Base-by-base conservation (phyloP, 2,113 vertebrate genomes). In the Gopherus flavomarginatus region DNA sequence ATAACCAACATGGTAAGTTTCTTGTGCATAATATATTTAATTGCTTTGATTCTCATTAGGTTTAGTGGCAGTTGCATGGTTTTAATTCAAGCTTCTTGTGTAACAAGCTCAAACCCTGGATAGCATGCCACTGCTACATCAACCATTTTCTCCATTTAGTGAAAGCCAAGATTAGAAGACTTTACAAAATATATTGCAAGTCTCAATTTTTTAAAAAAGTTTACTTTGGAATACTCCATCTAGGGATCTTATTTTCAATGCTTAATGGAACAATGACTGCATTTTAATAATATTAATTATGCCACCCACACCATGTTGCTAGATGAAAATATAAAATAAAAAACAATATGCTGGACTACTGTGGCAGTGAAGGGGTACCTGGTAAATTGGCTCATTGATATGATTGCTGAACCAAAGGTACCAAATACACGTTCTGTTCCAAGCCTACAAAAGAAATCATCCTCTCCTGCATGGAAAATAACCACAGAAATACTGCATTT, bases 361-460 rank as follows among this genome's bases (percentile, higher is more conserved):
- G 4, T 79, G 59, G n/a, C 86, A 93, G 29, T 90, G 35, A 83
- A 94, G 1, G 31, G 7, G 24, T 79, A 91, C 75, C 10, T 81
- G 77, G 2, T 72, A 5, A 4, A 54, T 8, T 85, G 31, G 24
- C 29, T 95, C 80, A 47, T 82, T 89, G 12, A 83, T 87, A 88
- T 87, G 81, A 69, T 54, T 94, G 21, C 6, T 81, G 21, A 87
- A 75, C 12, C 38, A 91, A 59, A 90, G 72, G 7, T 5, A 22
- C 19, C 84, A 22, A 88, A 49, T 35, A 94, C 31, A 93, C 1
- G 5, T 93, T 81, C 50, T 79, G 47, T 93, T 93, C 77, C 77
- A 93, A 86, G 24, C 11, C 47, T 90, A 77, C 24, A 89, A 85
- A 93, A 93, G 65, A 95, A 93, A 93, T 90, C 91, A 86, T 79